Evolutionary conservation across 37 sponge, comb jelly and placozoan species (phyloP), one percentile per base, ranked within the genome.

Genomic region (Geodia barretti): DNA sequence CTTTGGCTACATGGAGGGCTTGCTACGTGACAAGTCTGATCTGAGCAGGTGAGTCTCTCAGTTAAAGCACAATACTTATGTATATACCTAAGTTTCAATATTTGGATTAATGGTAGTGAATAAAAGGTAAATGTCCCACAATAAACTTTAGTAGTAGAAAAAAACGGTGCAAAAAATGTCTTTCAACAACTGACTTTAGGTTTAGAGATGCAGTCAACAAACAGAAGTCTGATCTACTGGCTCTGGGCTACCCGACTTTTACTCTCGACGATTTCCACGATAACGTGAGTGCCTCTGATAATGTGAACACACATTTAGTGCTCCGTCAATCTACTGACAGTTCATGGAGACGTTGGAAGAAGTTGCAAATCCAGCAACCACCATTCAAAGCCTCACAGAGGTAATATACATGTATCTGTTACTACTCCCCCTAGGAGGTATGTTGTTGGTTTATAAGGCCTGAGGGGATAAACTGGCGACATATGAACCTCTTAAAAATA

Each of bases 221-320:
- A 59, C 83, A 76, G 17, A 87, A 87, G 31, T 72, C 73, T 14
- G 38, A 64, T 26, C 74, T 96, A 1, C 31, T 90, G 34, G 73
- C 76, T 4, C 58, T 85, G 35, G 93, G 95, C 72, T 97, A 90
- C 75, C 95, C 95, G 0, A 79, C 88, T 8, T 92, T 92, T 72
- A 96, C 95, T 17, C 70, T 91, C 39, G 99, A 98, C 23, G 99
- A 98, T 43, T 98, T 98, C 73, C 95, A 96, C 73, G 97, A 98
- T 26, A 92, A 79, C 40, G 94, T 93, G 36, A 78, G 88, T 80
- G 19, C 2, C n/a, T 32, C 32, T n/a, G n/a, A 21, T 17, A 20
- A 36, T 23, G 39, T 70, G 25, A 4, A 33, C 71, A 38, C 5
- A 36, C 35, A n/a, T 3, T 70, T 32, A 70, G 31, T 47, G 54